These are phyloP conservation scores for Trinorchestia longiramus DNA, from an alignment of 1,140 invertebrate species.

Conservation along the genomic window DNA sequence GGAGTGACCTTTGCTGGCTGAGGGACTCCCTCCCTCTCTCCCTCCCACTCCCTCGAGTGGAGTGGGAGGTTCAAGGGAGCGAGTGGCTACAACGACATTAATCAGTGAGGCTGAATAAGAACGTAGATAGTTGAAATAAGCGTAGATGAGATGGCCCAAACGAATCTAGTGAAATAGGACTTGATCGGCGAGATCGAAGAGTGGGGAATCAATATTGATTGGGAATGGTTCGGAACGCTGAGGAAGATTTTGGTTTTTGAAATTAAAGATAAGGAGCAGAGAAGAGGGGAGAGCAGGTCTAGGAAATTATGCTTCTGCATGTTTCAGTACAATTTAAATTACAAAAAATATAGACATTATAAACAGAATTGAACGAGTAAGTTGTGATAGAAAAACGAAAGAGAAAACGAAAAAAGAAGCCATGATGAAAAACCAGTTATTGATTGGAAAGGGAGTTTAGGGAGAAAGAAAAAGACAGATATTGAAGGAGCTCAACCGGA, in stretches of 20 bases:
- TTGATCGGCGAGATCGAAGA: neutral
- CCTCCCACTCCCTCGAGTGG: neutral
- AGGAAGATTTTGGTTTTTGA: neutral
- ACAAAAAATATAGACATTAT: too few relatives aligned
- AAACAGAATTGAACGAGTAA: too few relatives aligned
- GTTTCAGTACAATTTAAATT: too few relatives aligned
- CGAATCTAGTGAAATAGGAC: neutral
- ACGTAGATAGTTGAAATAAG: neutral
- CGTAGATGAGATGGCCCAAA: neutral
- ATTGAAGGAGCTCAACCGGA: too few relatives aligned
- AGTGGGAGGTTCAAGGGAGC: neutral
- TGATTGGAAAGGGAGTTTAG: too few relatives aligned
- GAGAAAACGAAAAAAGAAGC: too few relatives aligned
- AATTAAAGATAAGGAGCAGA: neutral
- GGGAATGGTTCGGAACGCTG: neutral
- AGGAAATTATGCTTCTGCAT: too few relatives aligned
- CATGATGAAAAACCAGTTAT: too few relatives aligned
- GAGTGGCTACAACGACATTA: neutral
- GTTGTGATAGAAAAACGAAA: too few relatives aligned
- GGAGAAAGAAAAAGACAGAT: too few relatives aligned
- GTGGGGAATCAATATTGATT: neutral
- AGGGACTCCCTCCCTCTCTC: neutral
- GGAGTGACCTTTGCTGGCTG: constrained; percentile 44
- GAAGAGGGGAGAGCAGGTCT: too few relatives aligned
- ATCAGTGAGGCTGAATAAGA: neutral